phyloP scores from a whole-genome alignment of 2,888 invertebrate genomes.

The Aphrophora alni region DNA sequence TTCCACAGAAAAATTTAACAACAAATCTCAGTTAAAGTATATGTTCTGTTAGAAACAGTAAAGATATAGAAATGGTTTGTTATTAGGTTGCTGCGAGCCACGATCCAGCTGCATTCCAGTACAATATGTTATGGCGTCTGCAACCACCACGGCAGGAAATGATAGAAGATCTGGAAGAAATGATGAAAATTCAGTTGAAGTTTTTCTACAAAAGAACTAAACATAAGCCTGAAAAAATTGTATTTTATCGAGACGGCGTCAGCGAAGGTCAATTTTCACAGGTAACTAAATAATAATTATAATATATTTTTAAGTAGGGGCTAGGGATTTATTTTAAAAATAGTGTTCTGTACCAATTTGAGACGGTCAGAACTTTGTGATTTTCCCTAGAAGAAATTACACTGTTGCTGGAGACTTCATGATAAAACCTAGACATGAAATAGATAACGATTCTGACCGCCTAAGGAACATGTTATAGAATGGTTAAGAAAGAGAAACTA shows the following conservation, averaged over 20 bases:
- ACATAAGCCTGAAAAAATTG: slow-evolving; percentile 66
- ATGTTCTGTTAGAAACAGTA: too few species aligned
- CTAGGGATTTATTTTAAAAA: too few species aligned
- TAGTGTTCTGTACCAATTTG: too few species aligned
- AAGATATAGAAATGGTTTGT: neutral
- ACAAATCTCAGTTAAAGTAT: too few species aligned
- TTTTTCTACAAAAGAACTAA: slow-evolving; percentile 63
- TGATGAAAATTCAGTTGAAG: slow-evolving; percentile 69
- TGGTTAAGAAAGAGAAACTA: too few species aligned
- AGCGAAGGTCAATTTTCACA: slow-evolving; percentile 82
- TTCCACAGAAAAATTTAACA: too few species aligned
- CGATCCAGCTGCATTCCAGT: slow-evolving; percentile 69
- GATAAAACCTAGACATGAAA: too few species aligned
- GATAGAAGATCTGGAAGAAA: slow-evolving; percentile 73
- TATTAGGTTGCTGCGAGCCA: slow-evolving; percentile 75
- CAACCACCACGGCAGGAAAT: slow-evolving; percentile 78
- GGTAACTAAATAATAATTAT: slow-evolving; percentile 55
- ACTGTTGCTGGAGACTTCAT: too few species aligned
- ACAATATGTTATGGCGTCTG: slow-evolving; percentile 78
- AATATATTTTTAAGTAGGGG: neutral
- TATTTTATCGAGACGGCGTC: slow-evolving; percentile 82
- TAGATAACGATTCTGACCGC: too few species aligned
- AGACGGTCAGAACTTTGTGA: too few species aligned
- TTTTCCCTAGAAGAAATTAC: too few species aligned
- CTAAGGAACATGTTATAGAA: too few species aligned